Evolutionary conservation across 2,888 invertebrate species (phyloP), one percentile per base, ranked within the genome.

Genomic region (Neoascia interrupta): DNA sequence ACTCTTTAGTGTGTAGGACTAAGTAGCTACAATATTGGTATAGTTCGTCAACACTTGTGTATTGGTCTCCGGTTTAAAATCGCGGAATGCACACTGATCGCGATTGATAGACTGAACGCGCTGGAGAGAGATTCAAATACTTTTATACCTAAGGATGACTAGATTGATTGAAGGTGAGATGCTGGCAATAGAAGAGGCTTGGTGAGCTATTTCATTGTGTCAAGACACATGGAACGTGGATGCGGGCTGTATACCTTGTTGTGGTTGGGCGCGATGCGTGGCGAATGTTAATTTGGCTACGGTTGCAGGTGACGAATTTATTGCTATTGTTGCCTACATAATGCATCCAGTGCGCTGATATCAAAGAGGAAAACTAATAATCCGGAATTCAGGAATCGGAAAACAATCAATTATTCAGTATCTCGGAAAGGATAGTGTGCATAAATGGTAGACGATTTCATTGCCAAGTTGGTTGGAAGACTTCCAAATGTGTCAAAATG

Each of bases 211-310:
- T 72, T 49, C 36, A 66, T 72, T 79, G 68, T 79, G 61, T 61
- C 79, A 79, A 72, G 72, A 72, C 66, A n/a, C n/a, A 72, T 79
- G 26, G 21, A 34, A 61, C 79, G 72, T 72, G 49, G 61, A 72
- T 79, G 61, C 66, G 79, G 72, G 73, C n/a, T n/a, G n/a, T n/a
- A n/a, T n/a, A n/a, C n/a, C n/a, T 72, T 68, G 68, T 66, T 79
- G 72, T 72, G 34, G 66, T 51, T 19, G 31, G 31, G 11, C 36
- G 37, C 6, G 13, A 13, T 58, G 54, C 43, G 11, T 11, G 31
- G 36, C 68, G 79, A 39, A 79, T 79, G 66, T 73, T 68, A 79
- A 79, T 73, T 51, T n/a, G n/a, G 36, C 8, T 64, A 56, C 51
- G 66, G 60, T 64, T 64, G 58, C 18, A 66, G 60, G 54, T 60